Evolutionary conservation across 2,797 vertebrate genomes (phyloP), one percentile per base, ranked within the genome.

Genomic region (Diglossa cyanea): DNA sequence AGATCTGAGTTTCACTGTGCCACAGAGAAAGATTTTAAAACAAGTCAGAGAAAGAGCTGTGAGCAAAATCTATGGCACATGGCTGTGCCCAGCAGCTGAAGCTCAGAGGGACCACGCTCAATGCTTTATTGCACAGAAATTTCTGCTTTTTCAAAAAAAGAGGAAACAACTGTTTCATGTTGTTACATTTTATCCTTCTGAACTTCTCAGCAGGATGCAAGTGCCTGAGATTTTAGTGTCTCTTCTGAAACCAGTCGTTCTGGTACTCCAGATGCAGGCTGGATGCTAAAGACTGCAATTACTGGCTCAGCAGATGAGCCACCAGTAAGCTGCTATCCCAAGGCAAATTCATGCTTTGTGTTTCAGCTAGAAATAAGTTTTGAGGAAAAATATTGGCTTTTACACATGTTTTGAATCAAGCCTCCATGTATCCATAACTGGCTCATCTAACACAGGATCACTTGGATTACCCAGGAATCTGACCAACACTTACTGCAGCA

Each of bases 231-330:
- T 77, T 77, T 94, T 61, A 63, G 31, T 37, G 65, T 57, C 68
- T 83, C 63, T 61, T 82, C 68, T n/a, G 45, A 83, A 88, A 83
- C 45, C 1, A 55, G 17, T 57, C 25, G 67, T 77, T 86, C 72
- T 86, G 47, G 23, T 75, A 21, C 39, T 61, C 39, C 19, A 53
- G 37, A 31, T 70, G 31, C 60, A 81, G 67, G 44, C 74, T 91
- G 88, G 63, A 31, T 73, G 55, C 55, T 83, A 80, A 94, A 91
- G 79, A 74, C 68, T 55, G 67, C 66, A 75, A 86, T 92, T 95
- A 84, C 45, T 57, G 62, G 62, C 94, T 91, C 95, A 91, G 91
- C 55, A 89, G 77, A 90, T 17, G 35, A 80, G 50, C 28, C 40
- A 70, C 37, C 48, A n/a, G 54, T 76, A 85, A 93, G 44, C 67